Evolutionary conservation across 2,797 vertebrate species (phyloP), one percentile per base, ranked within the genome.

Genomic region (Leptoclinus maculatus): DNA sequence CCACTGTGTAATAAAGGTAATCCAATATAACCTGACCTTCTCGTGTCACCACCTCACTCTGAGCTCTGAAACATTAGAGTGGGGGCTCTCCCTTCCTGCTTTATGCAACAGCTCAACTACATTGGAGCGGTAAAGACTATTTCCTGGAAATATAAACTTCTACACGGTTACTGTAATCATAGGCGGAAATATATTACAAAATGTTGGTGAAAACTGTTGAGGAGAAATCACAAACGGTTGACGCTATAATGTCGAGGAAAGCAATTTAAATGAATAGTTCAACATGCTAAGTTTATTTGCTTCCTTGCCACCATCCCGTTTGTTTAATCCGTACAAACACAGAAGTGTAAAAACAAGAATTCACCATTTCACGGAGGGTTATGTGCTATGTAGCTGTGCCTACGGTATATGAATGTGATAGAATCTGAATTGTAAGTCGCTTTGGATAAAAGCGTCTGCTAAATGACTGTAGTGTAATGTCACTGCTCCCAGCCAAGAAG

Each of bases 11-110:
- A 85, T 66, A 45, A 81, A 71, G 65, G 80, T 86, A 87, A 91
- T 83, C 74, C 74, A 83, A 89, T 82, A 82, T 79, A 77, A 69
- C 78, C 51, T 81, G 58, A 89, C 83, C 85, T 83, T 84, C 72
- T 73, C 57, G 58, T 79, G 75, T 85, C 78, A 71, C 68, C 75
- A 66, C 54, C 66, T 83, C 71, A 77, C 49, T 75, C 41, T 69
- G 32, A 41, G 57, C 67, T 79, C 53, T 76, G 84, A 87, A 88
- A 88, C 76, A 72, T 68, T 73, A 76, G 59, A 79, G 66, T 72
- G 60, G 79, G 39, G 78, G 53, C 53, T 77, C 65, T 67, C 45
- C 68, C 45, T 43, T 21, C 21, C 59, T 64, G 47, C 13, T 34
- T 87, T 88, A 83, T 43, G 66, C 51, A 91, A 91, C 51, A 53